phyloP scores from a whole-genome alignment of 2,113 vertebrate genomes.

The Labeo catla region DNA sequence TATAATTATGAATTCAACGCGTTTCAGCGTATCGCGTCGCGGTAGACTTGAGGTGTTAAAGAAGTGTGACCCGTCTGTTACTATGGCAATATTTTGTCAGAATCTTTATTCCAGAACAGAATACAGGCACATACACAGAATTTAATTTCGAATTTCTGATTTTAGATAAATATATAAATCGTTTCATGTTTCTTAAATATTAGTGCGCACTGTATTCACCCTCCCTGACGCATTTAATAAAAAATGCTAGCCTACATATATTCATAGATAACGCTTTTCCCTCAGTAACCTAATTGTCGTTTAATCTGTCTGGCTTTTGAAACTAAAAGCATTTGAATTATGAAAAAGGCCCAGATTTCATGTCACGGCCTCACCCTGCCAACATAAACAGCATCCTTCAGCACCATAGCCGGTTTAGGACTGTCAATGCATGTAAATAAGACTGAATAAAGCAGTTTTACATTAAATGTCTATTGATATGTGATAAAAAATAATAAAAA shows the following conservation, averaged over 20 bases:
- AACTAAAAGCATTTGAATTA: not conserved
- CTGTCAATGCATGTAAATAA: constrained; percentile 10
- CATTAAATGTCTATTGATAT: not conserved
- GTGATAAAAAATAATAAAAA: no score
- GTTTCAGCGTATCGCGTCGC: not conserved
- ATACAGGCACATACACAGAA: not conserved
- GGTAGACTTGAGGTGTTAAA: not conserved
- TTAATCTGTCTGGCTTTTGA: not conserved
- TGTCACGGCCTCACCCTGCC: constrained; percentile 23
- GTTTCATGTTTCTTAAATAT: not conserved
- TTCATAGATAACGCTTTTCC: not conserved
- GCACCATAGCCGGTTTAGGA: not conserved
- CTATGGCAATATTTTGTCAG: constrained; percentile 24
- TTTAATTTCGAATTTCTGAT: not conserved
- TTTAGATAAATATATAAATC: not conserved
- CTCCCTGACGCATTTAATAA: no score
- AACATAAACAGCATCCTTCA: constrained; percentile 29
- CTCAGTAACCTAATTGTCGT: not conserved
- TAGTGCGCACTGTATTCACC: not conserved
- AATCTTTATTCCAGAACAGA: not conserved
- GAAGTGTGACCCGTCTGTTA: constrained; percentile 30
- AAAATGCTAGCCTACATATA: not conserved
- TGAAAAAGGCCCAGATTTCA: constrained; percentile 23
- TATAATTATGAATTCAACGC: not conserved
- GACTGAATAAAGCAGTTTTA: not conserved